Conservation (phyloP, 2,797 vertebrate species). For the Pangasius krempfi region DNA sequence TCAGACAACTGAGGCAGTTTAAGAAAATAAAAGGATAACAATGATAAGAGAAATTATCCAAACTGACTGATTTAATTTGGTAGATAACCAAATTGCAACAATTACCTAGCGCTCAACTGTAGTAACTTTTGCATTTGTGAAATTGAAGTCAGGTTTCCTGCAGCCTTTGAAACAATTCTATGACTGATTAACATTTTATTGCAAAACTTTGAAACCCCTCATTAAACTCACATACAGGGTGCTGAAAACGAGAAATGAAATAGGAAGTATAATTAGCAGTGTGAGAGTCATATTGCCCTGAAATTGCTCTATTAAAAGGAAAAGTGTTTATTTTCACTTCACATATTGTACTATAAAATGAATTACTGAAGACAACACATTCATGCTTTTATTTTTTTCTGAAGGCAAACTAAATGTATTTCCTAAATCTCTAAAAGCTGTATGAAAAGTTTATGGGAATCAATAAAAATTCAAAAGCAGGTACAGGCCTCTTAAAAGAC, state of each 20-base stretch:
- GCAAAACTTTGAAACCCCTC: conserved; percentile 49
- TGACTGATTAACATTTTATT: conserved; percentile 54
- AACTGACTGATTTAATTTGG: background rate
- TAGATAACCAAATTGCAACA: background rate
- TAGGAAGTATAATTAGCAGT: conserved; percentile 1
- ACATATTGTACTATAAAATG: background rate
- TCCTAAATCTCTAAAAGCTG: background rate
- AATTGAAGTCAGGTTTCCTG: conserved; percentile 9
- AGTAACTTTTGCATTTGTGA: background rate
- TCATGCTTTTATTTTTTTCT: background rate
- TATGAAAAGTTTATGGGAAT: background rate
- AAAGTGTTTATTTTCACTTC: background rate
- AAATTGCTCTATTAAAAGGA: background rate
- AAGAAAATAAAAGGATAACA: background rate
- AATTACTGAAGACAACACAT: background rate
- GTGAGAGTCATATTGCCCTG: background rate
- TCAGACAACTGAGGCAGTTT: background rate
- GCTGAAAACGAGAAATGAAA: conserved; percentile 39
- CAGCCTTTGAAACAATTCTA: background rate
- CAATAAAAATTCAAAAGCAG: background rate
- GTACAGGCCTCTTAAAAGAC: background rate
- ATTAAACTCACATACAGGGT: conserved; percentile 22
- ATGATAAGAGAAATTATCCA: background rate
- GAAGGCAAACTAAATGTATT: background rate
- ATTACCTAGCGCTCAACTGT: background rate